These are phyloP conservation scores for Cyanistes caeruleus DNA, from an alignment of 2,113 vertebrate species.

Conservation along the genomic window DNA sequence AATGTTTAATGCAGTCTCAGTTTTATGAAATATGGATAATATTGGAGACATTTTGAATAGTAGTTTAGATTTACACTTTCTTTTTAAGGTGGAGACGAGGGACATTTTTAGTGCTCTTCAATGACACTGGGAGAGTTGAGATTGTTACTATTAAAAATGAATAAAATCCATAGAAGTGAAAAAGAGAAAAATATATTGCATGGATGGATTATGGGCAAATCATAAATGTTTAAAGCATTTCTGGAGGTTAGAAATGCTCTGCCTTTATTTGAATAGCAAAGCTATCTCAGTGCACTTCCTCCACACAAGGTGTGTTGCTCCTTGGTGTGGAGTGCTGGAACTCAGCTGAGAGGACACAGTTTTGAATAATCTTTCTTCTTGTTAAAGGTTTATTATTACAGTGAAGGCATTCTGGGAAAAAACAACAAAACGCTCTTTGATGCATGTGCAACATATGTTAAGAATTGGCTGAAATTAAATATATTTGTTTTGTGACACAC, in stretches of 20 bases:
- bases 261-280: neutral
- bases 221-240: neutral
- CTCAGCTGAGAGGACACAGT: neutral
- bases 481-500: slow-evolving; percentile 19
- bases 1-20: neutral
- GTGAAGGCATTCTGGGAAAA: neutral
- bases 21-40: slow-evolving; percentile 10
- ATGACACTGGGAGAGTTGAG: neutral
- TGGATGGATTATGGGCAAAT: neutral
- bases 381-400: neutral
- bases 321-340: neutral
- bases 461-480: neutral
- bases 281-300: neutral
- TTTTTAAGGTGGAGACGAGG: neutral
- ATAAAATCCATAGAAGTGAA: neutral
- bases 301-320: neutral
- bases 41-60: neutral
- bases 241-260: neutral
- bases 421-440: neutral
- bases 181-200: neutral
- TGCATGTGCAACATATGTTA: neutral
- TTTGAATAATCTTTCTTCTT: neutral
- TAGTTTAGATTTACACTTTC: neutral
- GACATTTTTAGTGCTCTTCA: neutral
- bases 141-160: neutral